phyloP scores from a whole-genome alignment of 2,797 vertebrate species.

The Ptychobarbus kaznakovi region DNA sequence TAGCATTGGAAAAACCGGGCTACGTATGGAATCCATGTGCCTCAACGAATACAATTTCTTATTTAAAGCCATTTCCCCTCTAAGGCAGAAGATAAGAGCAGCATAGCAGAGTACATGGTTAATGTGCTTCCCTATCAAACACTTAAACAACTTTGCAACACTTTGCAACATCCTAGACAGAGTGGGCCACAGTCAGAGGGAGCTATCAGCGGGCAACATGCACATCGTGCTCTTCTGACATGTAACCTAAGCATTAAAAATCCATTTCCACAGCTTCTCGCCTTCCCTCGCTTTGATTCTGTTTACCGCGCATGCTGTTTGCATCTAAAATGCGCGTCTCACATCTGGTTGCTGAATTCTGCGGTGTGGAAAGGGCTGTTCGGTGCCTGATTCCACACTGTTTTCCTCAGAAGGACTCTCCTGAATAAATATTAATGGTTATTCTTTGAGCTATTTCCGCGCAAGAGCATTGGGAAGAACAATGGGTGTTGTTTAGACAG shows the following conservation, averaged over 20 bases:
- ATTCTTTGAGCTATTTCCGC: slow-evolving; percentile 64
- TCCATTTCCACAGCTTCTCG: slow-evolving; percentile 64
- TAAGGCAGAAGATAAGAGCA: slow-evolving; percentile 19
- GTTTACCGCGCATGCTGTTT: slow-evolving; percentile 51
- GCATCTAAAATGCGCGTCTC: slow-evolving; percentile 43
- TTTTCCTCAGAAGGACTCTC: slow-evolving; percentile 64
- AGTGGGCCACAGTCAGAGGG: slow-evolving; percentile 52
- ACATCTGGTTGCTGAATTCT: slow-evolving; percentile 37
- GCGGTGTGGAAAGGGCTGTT: slow-evolving; percentile 55
- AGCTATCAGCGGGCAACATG: slow-evolving; percentile 59
- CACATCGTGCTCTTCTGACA: slow-evolving; percentile 62
- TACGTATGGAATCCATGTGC: neutral
- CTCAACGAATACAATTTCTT: neutral
- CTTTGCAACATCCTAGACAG: slow-evolving; percentile 39
- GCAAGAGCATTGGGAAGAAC: slow-evolving; percentile 65
- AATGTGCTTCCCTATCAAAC: slow-evolving; percentile 39
- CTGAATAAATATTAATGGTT: slow-evolving; percentile 76
- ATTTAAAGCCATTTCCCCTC: slow-evolving; percentile 14
- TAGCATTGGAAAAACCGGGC: slow-evolving; percentile 42
- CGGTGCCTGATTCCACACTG: slow-evolving; percentile 59
- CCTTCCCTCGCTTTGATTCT: slow-evolving; percentile 51
- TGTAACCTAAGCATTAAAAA: slow-evolving; percentile 67
- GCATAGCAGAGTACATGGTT: slow-evolving; percentile 6
- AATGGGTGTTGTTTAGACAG: slow-evolving; percentile 73
- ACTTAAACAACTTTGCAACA: slow-evolving; percentile 51